These are phyloP conservation scores for Phaethon lepturus DNA, from an alignment of 2,113 vertebrate genomes.

Conservation along the genomic window DNA sequence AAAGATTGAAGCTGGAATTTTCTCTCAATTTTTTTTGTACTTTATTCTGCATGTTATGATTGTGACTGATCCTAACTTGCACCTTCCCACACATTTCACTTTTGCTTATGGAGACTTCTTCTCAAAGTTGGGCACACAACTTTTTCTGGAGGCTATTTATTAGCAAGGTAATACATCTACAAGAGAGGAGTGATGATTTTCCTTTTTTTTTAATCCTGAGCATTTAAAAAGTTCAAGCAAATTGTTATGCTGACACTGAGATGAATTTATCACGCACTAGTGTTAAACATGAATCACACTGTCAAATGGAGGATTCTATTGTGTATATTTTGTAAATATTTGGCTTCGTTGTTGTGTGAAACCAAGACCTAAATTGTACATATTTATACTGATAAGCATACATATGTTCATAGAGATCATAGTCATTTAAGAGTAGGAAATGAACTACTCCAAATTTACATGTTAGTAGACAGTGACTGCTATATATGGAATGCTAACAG, in stretches of 20 bases:
- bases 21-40: background rate
- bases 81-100: background rate
- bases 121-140: background rate
- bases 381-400: conserved; percentile 34
- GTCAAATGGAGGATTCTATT: background rate
- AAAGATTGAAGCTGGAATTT: background rate
- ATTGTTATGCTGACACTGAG: background rate
- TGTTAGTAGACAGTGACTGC: background rate
- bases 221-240: background rate
- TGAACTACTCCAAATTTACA: background rate
- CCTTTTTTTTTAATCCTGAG: background rate
- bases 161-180: background rate
- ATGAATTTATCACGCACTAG: background rate
- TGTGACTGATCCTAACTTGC: background rate
- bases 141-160: background rate
- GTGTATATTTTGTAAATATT: conserved; percentile 38
- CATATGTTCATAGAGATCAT: background rate
- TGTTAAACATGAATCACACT: background rate
- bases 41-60: background rate
- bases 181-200: background rate
- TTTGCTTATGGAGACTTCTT: background rate
- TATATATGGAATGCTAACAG: background rate
- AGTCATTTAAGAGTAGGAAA: background rate
- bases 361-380: conserved; percentile 41
- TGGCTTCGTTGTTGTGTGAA: conserved; percentile 3